phyloP scores from a whole-genome alignment of 2,113 vertebrate genomes.

The Zosterops borbonicus region DNA sequence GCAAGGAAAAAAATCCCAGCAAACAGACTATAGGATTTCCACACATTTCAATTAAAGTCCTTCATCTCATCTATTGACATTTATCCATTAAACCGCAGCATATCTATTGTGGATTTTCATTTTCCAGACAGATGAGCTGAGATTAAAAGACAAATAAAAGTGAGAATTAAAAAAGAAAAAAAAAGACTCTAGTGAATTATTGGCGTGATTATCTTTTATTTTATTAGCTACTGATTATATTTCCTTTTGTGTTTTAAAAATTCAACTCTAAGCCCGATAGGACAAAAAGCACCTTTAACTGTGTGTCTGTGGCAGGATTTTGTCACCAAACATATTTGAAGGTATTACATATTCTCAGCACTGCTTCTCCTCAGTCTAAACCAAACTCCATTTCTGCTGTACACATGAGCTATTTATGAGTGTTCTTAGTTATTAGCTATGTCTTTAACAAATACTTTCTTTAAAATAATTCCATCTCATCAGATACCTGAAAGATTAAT shows the following conservation, averaged over 20 bases:
- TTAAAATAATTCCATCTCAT: background rate
- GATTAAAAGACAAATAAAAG: background rate
- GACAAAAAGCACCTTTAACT: background rate
- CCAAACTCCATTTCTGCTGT: background rate
- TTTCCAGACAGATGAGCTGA: background rate
- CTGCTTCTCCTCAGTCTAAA: background rate
- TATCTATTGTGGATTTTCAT: background rate
- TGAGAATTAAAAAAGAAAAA: background rate
- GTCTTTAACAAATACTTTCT: background rate
- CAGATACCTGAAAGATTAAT: background rate
- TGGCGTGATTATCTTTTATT: accelerated
- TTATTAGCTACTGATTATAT: background rate
- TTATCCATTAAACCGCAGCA: background rate
- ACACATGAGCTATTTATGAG: background rate
- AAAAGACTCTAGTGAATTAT: background rate
- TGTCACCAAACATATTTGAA: background rate
- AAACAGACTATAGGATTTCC: background rate
- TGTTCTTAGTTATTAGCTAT: background rate
- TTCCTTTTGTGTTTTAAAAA: background rate
- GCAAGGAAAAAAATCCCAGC: background rate
- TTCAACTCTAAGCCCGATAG: background rate
- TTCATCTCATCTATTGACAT: background rate
- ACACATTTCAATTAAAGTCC: background rate
- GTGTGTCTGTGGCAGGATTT: background rate
- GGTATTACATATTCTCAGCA: background rate